Evolutionary conservation across 2,888 invertebrate genomes (phyloP).

Genomic region (Diarsia dahlii): DNA sequence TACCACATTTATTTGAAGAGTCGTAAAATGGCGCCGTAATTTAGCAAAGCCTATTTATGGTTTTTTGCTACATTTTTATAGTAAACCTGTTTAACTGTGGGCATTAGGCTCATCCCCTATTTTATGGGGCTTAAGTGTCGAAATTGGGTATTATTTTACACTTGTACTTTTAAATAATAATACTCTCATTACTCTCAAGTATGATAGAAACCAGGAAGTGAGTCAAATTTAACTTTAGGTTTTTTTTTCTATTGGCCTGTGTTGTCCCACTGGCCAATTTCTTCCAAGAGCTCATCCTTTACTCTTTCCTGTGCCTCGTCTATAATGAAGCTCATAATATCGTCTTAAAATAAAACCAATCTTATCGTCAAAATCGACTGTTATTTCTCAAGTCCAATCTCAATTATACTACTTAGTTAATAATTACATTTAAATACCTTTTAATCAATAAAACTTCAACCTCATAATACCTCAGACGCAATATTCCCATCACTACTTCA

Average conservation of each 20-base stretch:
- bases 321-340: neutral
- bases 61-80: neutral
- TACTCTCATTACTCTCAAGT: neutral
- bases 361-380: neutral
- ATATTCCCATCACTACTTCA: constrained; percentile 17
- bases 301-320: too few relatives aligned
- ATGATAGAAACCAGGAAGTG: neutral
- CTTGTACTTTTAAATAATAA: neutral
- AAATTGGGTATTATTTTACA: neutral
- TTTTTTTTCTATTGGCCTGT: neutral
- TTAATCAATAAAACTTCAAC: neutral
- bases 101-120: neutral
- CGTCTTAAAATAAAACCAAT: neutral
- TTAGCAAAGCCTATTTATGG: neutral
- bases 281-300: too few relatives aligned
- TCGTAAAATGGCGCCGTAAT: neutral
- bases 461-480: neutral
- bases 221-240: neutral
- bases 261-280: too few relatives aligned
- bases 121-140: neutral
- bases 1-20: neutral
- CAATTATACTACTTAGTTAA: too few relatives aligned
- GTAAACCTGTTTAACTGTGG: neutral
- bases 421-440: neutral
- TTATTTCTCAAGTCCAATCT: too few relatives aligned